Conservation (phyloP, 1,140 invertebrate species). For the Drosophila prosaltans region DNA sequence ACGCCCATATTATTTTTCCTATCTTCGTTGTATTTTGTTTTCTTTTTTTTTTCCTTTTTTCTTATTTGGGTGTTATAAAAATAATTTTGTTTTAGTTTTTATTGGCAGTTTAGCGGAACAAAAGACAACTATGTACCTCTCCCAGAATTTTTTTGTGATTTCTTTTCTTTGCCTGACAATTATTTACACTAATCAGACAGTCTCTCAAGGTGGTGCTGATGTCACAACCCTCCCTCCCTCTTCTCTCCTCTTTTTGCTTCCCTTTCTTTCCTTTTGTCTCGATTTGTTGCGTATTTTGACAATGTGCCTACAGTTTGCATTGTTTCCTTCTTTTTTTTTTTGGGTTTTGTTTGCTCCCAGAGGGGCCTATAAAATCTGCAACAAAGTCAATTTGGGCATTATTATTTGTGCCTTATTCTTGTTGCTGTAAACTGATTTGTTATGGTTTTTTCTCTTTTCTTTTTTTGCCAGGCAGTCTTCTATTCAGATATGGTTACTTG, state of each 20-base stretch:
- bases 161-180: slow-evolving; percentile 56
- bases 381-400: slow-evolving; percentile 69
- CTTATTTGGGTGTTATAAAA: slow-evolving; percentile 59
- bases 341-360: slow-evolving; percentile 35
- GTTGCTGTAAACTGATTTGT: slow-evolving; percentile 41
- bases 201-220: slow-evolving; percentile 49
- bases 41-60: slow-evolving; percentile 26
- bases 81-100: slow-evolving; percentile 81
- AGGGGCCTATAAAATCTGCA: slow-evolving; percentile 75
- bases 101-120: slow-evolving; percentile 79
- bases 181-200: slow-evolving; percentile 79
- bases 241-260: slow-evolving; percentile 22
- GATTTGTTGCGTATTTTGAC: slow-evolving; percentile 73
- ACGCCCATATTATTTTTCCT: background rate
- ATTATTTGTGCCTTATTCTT: slow-evolving; percentile 13
- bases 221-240: slow-evolving; percentile 16
- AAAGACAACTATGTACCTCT: slow-evolving; percentile 29
- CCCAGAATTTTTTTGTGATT: slow-evolving; percentile 41
- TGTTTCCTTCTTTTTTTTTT: slow-evolving; percentile 44
- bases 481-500: slow-evolving; percentile 13
- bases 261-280: slow-evolving; percentile 47
- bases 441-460: slow-evolving; percentile 41
- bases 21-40: slow-evolving; percentile 60
- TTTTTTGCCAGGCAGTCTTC: slow-evolving; percentile 15
- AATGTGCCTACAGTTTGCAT: slow-evolving; percentile 67